Percentiles rank a stretch among this genome's conserved stretches.
phyloP scores from a whole-genome alignment of 2,797 vertebrate species.

The Acrossocheilus fasciatus region DNA sequence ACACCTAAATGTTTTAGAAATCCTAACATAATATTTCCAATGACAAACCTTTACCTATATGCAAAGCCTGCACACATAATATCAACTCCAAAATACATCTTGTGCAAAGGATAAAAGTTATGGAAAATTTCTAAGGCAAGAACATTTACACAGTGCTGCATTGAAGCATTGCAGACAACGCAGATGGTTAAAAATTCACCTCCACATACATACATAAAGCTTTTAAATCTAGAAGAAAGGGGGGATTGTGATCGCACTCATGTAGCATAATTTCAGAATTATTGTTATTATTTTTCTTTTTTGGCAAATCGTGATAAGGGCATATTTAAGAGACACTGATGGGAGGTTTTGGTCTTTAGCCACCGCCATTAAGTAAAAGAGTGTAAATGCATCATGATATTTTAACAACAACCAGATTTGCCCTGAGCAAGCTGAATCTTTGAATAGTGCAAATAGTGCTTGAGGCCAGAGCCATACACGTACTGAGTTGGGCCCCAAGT shows the following conservation, averaged over 20 bases:
- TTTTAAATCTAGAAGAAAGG: slow-evolving; percentile 4
- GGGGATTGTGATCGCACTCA: neutral
- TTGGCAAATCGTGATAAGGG: slow-evolving; percentile 45
- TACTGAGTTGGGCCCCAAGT: slow-evolving; percentile 29
- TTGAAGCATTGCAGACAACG: slow-evolving; percentile 62
- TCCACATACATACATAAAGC: slow-evolving; percentile 6
- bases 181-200: slow-evolving; percentile 37
- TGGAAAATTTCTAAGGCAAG: slow-evolving; percentile 48
- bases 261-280: neutral
- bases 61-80: slow-evolving; percentile 56
- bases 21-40: slow-evolving; percentile 55
- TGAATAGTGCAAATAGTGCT: slow-evolving; percentile 85
- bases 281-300: neutral
- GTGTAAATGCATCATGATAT: slow-evolving; percentile 67
- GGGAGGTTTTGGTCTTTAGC: slow-evolving; percentile 67
- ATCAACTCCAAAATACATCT: slow-evolving; percentile 22
- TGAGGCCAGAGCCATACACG: slow-evolving; percentile 28
- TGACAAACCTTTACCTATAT: slow-evolving; percentile 49
- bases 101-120: slow-evolving; percentile 40
- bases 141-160: slow-evolving; percentile 66
- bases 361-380: slow-evolving; percentile 65
- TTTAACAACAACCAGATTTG: slow-evolving; percentile 72
- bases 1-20: slow-evolving; percentile 58
- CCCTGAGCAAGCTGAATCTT: slow-evolving; percentile 90
- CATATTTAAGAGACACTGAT: slow-evolving; percentile 24